These are phyloP conservation scores for Bugula neritina DNA, from an alignment of 2,888 invertebrate species.

Conservation along the genomic window DNA sequence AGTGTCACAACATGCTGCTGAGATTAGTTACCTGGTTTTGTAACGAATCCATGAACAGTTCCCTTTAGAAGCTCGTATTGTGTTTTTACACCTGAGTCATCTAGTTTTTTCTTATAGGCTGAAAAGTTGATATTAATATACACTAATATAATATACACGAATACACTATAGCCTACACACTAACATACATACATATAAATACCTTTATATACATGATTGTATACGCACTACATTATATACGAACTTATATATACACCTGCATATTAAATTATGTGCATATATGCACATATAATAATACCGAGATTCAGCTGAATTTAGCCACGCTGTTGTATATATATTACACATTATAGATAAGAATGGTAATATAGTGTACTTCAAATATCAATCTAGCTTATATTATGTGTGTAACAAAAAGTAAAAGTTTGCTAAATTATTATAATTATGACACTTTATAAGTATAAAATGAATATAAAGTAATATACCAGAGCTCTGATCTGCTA, in stretches of 20 bases:
- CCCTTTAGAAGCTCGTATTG: constrained; percentile 30
- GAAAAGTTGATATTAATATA: neutral
- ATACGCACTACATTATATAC: neutral
- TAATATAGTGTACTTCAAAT: too few species aligned
- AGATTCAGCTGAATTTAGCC: neutral
- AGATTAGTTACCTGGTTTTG: constrained; percentile 29
- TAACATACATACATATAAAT: neutral
- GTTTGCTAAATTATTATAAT: too few species aligned
- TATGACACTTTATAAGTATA: too few species aligned
- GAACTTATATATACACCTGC: neutral
- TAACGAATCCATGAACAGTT: constrained; percentile 33
- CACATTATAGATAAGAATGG: too few species aligned
- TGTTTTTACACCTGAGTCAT: constrained; percentile 29
- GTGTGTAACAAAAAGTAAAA: too few species aligned
- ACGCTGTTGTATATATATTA: too few species aligned
- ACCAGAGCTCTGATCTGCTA: constrained; percentile 46
- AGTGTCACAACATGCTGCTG: neutral
- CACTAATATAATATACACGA: neutral
- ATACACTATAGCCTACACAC: too few species aligned
- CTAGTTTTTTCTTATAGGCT: constrained; percentile 29
- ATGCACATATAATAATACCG: neutral
- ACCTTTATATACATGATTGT: neutral
- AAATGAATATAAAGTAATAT: too few species aligned
- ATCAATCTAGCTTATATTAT: too few species aligned
- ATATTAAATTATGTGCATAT: too few species aligned